These are phyloP conservation scores for Aleiodes alternator DNA, from an alignment of 2,888 invertebrate species.

Conservation along the genomic window DNA sequence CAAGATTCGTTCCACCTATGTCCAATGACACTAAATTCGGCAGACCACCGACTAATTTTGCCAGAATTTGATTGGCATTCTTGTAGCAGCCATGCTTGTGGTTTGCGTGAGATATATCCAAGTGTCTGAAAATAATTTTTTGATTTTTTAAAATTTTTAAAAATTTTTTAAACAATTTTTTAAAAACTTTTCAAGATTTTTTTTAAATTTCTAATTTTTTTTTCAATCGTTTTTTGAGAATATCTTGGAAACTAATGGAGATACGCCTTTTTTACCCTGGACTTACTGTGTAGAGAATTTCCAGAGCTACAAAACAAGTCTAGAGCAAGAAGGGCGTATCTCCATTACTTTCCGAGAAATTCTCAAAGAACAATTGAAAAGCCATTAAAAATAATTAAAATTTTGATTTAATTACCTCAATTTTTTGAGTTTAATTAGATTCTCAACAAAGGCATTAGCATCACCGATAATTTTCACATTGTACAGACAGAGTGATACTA, in stretches of 20 bases:
- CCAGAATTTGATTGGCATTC: conserved; percentile 84
- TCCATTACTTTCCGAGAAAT: background rate
- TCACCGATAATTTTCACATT: conserved; percentile 79
- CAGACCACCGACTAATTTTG: conserved; percentile 84
- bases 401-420: conserved; percentile 73
- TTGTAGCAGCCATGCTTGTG: conserved; percentile 85
- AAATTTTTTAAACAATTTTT: conserved; percentile 56
- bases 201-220: too few relatives aligned
- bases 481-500: conserved; percentile 87
- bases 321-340: background rate
- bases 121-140: conserved; percentile 78
- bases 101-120: conserved; percentile 90
- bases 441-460: conserved; percentile 60
- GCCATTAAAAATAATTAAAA: background rate
- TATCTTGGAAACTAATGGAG: too few relatives aligned
- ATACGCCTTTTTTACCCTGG: too few relatives aligned
- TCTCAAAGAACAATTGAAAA: conserved; percentile 25
- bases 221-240: too few relatives aligned
- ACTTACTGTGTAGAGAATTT: too few relatives aligned
- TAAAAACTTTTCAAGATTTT: conserved; percentile 41
- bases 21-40: conserved; percentile 89
- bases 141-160: conserved; percentile 80
- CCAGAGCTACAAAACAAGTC: too few relatives aligned
- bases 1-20: conserved; percentile 97
- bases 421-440: conserved; percentile 75